Percentiles rank a stretch among this genome's conserved stretches.
These are phyloP conservation scores for Microchrysa polita DNA, from an alignment of 2,888 invertebrate species.

Conservation along the genomic window DNA sequence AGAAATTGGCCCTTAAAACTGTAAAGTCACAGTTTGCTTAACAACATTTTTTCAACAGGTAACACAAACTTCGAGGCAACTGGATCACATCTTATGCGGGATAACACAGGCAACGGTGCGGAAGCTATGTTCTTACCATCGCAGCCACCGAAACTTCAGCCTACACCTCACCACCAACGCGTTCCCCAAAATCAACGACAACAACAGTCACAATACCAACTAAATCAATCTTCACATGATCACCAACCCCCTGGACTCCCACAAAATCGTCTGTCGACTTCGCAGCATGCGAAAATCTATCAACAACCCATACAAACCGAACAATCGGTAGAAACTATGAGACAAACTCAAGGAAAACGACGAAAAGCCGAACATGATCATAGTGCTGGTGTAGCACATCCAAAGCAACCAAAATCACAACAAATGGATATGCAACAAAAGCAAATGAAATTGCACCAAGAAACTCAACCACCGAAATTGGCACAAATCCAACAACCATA, in stretches of 20 bases:
- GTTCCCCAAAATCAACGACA: slow-evolving; percentile 65
- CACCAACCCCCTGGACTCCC: slow-evolving; percentile 45
- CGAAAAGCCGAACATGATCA: slow-evolving; percentile 17
- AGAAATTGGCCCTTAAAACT: too few species aligned
- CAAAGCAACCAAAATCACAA: slow-evolving; percentile 57
- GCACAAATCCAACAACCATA: slow-evolving; percentile 43
- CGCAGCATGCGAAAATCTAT: slow-evolving; percentile 41
- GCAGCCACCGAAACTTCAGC: slow-evolving; percentile 32
- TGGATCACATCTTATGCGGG: slow-evolving; percentile 20
- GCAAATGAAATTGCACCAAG: slow-evolving; percentile 43
- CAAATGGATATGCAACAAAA: slow-evolving; percentile 51
- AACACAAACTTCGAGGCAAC: neutral
- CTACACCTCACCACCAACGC: slow-evolving; percentile 66
- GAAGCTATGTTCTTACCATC: slow-evolving; percentile 10
- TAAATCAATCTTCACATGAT: slow-evolving; percentile 17
- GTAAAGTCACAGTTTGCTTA: too few species aligned
- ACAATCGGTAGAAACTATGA: slow-evolving; percentile 41
- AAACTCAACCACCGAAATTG: slow-evolving; percentile 44
- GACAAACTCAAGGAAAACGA: slow-evolving; percentile 44
- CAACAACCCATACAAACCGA: slow-evolving; percentile 16
- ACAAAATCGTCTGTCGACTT: slow-evolving; percentile 33
- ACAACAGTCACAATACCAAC: slow-evolving; percentile 53
- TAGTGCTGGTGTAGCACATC: neutral
- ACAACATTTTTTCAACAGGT: neutral
- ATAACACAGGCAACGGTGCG: neutral